Evolutionary conservation across 2,113 vertebrate species (phyloP).

Genomic region (Protomyctophum bolini): DNA sequence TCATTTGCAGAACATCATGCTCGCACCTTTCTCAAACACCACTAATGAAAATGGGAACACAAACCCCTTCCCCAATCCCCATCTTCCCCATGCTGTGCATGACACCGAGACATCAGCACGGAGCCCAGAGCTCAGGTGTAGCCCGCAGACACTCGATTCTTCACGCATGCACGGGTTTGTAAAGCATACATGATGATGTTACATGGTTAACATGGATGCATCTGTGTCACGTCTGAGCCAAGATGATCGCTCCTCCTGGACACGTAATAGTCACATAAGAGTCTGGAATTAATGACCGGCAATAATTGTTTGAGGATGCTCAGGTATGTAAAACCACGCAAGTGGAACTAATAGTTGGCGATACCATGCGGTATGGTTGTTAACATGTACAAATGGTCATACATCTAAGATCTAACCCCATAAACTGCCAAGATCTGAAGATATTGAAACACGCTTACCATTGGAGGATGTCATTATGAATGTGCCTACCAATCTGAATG

Average conservation of each 20-base stretch:
- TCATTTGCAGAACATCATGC: constrained; percentile 11
- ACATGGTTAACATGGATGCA: not conserved
- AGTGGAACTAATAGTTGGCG: constrained; percentile 28
- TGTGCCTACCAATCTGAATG: not conserved
- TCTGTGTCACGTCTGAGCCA: not conserved
- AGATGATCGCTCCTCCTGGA: not conserved
- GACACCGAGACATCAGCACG: not conserved
- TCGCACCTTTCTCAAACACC: not conserved
- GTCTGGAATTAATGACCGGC: constrained; percentile 23
- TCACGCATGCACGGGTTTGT: constrained; percentile 13
- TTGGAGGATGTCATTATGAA: no score
- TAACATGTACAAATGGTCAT: not conserved
- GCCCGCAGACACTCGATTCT: not conserved
- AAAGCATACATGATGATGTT: not conserved
- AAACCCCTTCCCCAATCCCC: not conserved
- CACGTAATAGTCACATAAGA: not conserved
- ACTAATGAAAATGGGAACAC: constrained; percentile 12
- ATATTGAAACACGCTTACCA: no score
- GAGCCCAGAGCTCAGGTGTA: constrained; percentile 25
- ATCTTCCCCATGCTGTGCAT: not conserved
- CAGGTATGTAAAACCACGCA: constrained; percentile 7
- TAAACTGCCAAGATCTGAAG: not conserved
- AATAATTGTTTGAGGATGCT: constrained; percentile 21
- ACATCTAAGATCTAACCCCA: not conserved
- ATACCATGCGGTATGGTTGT: not conserved